These are phyloP conservation scores for Drosophila lacteicornis DNA, from an alignment of 1,140 invertebrate genomes.

Conservation along the genomic window DNA sequence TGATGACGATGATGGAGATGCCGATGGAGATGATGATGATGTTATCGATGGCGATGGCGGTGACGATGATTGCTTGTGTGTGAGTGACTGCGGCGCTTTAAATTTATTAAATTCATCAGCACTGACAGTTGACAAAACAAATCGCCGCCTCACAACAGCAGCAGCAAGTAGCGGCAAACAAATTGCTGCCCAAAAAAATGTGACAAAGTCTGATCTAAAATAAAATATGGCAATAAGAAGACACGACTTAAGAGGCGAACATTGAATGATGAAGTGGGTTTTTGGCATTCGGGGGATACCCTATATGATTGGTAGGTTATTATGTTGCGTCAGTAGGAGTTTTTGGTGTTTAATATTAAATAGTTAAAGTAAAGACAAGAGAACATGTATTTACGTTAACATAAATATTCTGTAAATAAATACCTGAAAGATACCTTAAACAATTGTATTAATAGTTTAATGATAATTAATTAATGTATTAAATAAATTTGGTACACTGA, in stretches of 20 bases:
- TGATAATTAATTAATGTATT: background rate
- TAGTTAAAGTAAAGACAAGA: too few species aligned
- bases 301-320: background rate
- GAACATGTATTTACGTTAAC: background rate
- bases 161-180: conserved; percentile 5
- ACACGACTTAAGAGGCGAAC: conserved; percentile 26
- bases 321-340: background rate
- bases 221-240: conserved; percentile 58
- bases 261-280: conserved; percentile 40
- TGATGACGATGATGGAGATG: conserved; percentile 22
- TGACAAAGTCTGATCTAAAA: conserved; percentile 73
- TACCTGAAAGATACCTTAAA: fast-evolving
- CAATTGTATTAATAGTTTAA: too few species aligned
- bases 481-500: too few species aligned
- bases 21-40: conserved; percentile 13
- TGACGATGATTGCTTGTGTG: conserved; percentile 45
- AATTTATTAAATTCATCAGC: conserved; percentile 80
- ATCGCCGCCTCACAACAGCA: conserved; percentile 42
- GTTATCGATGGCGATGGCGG: conserved; percentile 30
- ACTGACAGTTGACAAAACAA: conserved; percentile 80
- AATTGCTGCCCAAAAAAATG: conserved; percentile 53
- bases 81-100: conserved; percentile 53
- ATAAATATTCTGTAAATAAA: background rate
- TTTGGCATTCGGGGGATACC: conserved; percentile 6
- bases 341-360: background rate